phyloP scores from a whole-genome alignment of 2,113 vertebrate genomes.

The Hyperoodon ampullatus region DNA sequence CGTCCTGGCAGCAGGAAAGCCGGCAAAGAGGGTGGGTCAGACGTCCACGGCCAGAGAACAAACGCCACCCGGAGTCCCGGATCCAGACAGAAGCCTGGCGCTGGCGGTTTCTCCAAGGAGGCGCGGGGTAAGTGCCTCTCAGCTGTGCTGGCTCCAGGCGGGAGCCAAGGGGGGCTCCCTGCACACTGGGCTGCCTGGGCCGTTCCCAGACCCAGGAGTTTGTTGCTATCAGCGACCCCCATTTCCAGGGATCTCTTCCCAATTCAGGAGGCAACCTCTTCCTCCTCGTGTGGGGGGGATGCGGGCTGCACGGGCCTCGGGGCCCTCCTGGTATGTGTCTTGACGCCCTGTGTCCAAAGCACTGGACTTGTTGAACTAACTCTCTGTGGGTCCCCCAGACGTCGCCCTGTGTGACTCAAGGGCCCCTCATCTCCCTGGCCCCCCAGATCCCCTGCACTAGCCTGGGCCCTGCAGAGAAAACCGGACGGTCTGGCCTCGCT shows the following conservation, averaged over 20 bases:
- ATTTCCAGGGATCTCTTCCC: background rate
- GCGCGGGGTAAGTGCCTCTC: slow-evolving; percentile 42
- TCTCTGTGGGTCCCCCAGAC: background rate
- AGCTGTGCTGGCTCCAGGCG: background rate
- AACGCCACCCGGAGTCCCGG: background rate
- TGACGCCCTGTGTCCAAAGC: background rate
- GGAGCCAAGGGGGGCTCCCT: background rate
- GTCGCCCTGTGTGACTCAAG: background rate
- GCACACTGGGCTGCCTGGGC: background rate
- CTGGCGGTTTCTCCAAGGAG: background rate
- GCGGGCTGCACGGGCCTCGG: background rate
- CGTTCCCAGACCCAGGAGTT: background rate
- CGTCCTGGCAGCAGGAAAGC: background rate
- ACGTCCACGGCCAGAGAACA: background rate
- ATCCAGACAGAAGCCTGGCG: background rate
- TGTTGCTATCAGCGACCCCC: background rate
- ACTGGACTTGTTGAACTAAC: background rate
- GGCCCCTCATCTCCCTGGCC: too few relatives aligned
- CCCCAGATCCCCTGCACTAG: background rate
- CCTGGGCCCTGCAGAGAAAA: background rate
- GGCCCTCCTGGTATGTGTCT: background rate
- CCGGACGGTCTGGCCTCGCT: background rate
- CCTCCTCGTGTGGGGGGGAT: background rate
- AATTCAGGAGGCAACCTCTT: background rate
- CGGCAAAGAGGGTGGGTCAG: background rate